Base-by-base conservation (phyloP, 1,140 invertebrate genomes). In the Magallana angulata region DNA sequence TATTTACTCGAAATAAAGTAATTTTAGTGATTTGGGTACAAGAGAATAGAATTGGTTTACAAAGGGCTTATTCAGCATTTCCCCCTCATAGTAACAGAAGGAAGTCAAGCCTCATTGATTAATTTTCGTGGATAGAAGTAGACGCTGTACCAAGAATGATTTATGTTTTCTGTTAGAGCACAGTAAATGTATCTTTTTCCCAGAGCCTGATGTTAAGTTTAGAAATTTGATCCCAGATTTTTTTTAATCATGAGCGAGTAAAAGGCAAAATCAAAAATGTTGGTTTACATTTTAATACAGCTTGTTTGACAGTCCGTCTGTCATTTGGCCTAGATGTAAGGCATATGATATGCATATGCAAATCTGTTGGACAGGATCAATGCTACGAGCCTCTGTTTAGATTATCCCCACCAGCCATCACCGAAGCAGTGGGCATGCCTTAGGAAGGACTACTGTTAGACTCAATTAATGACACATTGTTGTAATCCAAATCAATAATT, bases 401-500 rank as follows among this genome's bases (percentile, higher is more conserved):
- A 30, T 76, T 76, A 76, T 76, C 68, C 24, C 9, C 5, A 62
- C 68, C 30, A 30, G 24, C 36, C 36, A 48, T 48, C 24, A 30
- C 24, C 18, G 7, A 18, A 76, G 68, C 24, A 76, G 68, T 76
- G 24, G 68, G 68, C 68, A 76, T 76, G 68, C 68, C 24, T 18
- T 12, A 64, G 24, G 24, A 76, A 30, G 68, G 68, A 76, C 68
- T 36, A 24, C 68, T 36, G 68, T 76, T 76, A 76, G 68, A 11
- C 68, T 76, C 68, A 76, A 76, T 76, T 76, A 76, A 76, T 76
- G 68, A 76, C 68, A 76, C 68, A 76, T 76, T 76, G 68, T 76
- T 76, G 68, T 76, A 76, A 76, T 76, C 68, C 68, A 30, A 76
- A 76, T 76, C 68, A 76, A 76, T 76, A 76, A 76, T 76, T 76